Conservation (phyloP, 2,888 invertebrate species). For the Plagiodera versicolora region DNA sequence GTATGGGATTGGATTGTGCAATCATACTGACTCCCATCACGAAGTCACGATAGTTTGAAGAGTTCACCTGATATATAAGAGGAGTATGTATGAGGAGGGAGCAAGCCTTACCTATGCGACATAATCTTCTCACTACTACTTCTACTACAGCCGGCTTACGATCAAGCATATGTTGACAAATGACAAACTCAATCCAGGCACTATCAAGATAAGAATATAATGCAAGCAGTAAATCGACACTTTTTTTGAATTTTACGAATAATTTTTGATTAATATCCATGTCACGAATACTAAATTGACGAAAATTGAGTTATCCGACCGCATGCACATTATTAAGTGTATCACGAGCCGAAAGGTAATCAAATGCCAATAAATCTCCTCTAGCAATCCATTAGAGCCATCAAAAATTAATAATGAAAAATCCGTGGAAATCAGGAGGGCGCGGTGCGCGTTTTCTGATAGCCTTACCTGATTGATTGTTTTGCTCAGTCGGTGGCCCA, state of each 20-base stretch:
- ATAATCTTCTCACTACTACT: no score
- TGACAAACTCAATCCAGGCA: no score
- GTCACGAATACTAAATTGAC: neutral
- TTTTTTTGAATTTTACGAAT: neutral
- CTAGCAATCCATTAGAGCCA: neutral
- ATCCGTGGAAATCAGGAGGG: slow-evolving; percentile 4
- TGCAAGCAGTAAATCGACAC: neutral
- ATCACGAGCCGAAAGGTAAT: neutral
- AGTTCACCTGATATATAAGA: no score
- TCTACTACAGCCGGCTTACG: no score
- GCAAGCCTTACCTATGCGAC: no score
- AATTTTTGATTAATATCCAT: no score
- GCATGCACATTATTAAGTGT: neutral
- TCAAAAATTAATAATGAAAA: slow-evolving; percentile 7
- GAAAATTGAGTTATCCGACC: neutral
- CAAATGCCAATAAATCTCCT: slow-evolving; percentile 1
- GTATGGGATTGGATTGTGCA: no score
- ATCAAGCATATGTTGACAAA: no score
- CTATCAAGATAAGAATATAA: no score
- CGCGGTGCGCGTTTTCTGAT: slow-evolving; percentile 11
- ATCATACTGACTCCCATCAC: no score
- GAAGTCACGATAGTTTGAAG: no score
- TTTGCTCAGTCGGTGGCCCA: slow-evolving; percentile 28
- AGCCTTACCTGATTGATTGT: slow-evolving; percentile 43
- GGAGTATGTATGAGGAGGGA: no score